Base-by-base conservation (phyloP, 2,888 invertebrate species). In the Brachyptera putata region DNA sequence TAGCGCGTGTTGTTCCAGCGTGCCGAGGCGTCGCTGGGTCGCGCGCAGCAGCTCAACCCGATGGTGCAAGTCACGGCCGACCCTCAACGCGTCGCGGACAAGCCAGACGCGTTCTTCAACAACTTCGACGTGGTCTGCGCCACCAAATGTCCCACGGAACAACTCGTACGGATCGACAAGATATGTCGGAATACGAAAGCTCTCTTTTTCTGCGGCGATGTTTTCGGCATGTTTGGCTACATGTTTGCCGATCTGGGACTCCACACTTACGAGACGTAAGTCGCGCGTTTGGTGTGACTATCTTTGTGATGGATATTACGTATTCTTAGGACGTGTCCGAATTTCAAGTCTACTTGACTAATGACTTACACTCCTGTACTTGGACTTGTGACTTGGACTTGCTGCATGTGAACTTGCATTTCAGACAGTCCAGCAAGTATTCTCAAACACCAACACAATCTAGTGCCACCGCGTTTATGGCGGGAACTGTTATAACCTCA, bases 161-260 rank as follows among this genome's bases (percentile, higher is more conserved):
- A 89, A 69, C 74, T 91, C 53, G 76, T 87, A 57, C 84, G 86
- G 64, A 83, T 96, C 34, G 88, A 94, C 74, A 79, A 83, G 26
- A 81, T 85, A 43, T 93, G 93, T 69, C 82, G 89, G 11, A 80
- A 85, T 57, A 80, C 82, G 56, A 84, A 84, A 46, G 82, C 91
- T 21, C 89, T 92, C 70, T 93, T 97, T 71, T 88, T 94, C 68
- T 87, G 88, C 67, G 92, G 92, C 0, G 93, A 95, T 75, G 91
- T 95, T 11, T 94, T 90, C 86, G 98, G 98, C 43, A 88, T 87
- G 78, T 90, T 90, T 75, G 97, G 96, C 0, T 97, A 86, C 74
- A 86, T 89, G 72, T 93, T 96, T 73, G 84, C 90, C 13, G 96
- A 98, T 77, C 82, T 97, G 49, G 85, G 89, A 49, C 84, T 85